Evolutionary conservation across 2,888 invertebrate genomes (phyloP), one percentile per base, ranked within the genome.

Genomic region (Andrena bucephala): DNA sequence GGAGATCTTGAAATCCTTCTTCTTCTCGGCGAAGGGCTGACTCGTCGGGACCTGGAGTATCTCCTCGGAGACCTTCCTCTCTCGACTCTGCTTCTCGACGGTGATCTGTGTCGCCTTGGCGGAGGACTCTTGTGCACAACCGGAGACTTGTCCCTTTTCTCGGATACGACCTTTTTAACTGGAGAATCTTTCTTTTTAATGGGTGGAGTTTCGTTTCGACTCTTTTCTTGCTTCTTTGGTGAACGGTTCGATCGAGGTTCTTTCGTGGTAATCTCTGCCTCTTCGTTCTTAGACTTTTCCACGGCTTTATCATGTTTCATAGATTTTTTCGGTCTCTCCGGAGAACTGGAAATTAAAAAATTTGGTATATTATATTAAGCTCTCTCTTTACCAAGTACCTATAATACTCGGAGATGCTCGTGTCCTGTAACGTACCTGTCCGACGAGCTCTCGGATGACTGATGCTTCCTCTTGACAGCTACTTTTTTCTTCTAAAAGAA

Each of bases 401-500:
- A 42, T 48, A 48, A 42, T 42, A 13, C 42, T 16, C 1, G 1
- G 50, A 31, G 4, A 57, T 36, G 7, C 7, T 27, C 29, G 6
- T 33, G 1, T 10, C 20, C 20, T 62, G 27, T 31, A 33, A 75
- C 73, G 7, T 60, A 96, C 96, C 95, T 95, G 84, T 95, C 95
- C 88, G 95, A 94, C 31, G 95, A 95, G 90, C 95, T 95, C 76
- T 95, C 95, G 67, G 95, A 94, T 75, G 95, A 95, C 83, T 94
- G 94, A 85, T 94, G 95, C 91, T 95, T 95, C 94, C 95, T 95
- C 94, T 95, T 95, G 73, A 89, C 85, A 76, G 92, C 89, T 85
- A 95, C 94, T 93, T 95, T 96, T 94, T 95, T 96, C 95, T 96
- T 94, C 94, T 94, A 92, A 92, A 94, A 92, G 85, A 89, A 92